Evolutionary conservation across 2,797 vertebrate genomes (phyloP), one percentile per base, ranked within the genome.

Genomic region (Gymnocypris eckloni): DNA sequence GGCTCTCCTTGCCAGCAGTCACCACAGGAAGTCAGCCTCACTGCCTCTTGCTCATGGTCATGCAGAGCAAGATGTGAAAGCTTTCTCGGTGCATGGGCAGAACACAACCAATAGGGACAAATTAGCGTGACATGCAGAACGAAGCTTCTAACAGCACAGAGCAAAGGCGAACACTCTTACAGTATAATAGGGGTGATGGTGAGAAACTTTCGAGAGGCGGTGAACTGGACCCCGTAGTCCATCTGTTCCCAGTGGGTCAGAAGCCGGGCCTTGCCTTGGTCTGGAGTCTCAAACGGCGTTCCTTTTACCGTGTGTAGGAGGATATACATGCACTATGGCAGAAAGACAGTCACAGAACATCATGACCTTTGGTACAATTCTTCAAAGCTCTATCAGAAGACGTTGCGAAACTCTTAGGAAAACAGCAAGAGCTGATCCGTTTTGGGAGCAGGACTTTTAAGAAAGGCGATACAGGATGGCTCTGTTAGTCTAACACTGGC

Each of bases 211-310:
- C 98, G 97, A 0, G 98, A 99, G 0, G 98, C 97, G 0, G 98
- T 99, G 86, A 99, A 98, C 96, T 99, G 98, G 5, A 99, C 96
- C 0, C 98, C 98, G 0, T 99, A 98, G 93, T 99, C 98, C 97
- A 99, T 99, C 95, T 99, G 98, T 94, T 99, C 98, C 98, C 98
- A 99, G 95, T 99, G 96, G 0, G 98, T 99, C 0, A 99, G 96
- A 90, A 99, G 94, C 89, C 98, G 96, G 0, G 97, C 97, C 90
- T 98, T 99, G 86, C 98, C 98, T 93, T 99, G 98, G 90, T 99
- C 98, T 0, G 97, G 98, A 0, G 98, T 99, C 95, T 99, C 97
- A 0, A 99, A 99, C 0, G 98, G 98, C 0, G 98, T 99, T 85
- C 98, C 98, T 89, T 99, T 99, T 90, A 99, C 98, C 0, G 97